These are phyloP conservation scores for Stichodactyla mertensii DNA, from an alignment of 64 coral and sea anemone species.

Conservation along the genomic window DNA sequence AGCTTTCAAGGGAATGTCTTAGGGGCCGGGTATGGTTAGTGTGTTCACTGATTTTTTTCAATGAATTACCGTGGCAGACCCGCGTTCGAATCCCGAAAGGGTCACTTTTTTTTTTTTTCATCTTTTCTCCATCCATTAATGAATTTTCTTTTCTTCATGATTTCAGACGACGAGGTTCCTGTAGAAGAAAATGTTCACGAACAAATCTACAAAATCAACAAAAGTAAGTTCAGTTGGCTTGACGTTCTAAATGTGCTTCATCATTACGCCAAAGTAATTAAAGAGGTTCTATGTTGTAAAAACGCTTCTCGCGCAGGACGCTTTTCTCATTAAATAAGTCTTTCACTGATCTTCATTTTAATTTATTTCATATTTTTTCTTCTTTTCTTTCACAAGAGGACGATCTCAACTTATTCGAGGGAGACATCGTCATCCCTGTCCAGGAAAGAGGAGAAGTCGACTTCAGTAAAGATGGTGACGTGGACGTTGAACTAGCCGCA, in stretches of 20 bases:
- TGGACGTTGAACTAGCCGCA: not conserved
- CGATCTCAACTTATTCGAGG: constrained; percentile 17
- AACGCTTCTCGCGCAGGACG: too few relatives aligned
- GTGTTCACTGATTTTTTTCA: too few relatives aligned
- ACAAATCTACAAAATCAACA: constrained; percentile 9
- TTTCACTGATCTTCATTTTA: not conserved
- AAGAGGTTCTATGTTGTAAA: too few relatives aligned
- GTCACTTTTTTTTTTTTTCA: too few relatives aligned
- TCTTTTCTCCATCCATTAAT: too few relatives aligned
- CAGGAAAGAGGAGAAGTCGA: not conserved
- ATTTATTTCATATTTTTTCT: not conserved
- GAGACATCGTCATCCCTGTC: not conserved
- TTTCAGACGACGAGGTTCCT: not conserved
- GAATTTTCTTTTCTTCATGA: not conserved
- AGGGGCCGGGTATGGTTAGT: too few relatives aligned
- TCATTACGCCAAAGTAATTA: too few relatives aligned
- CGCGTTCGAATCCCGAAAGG: too few relatives aligned
- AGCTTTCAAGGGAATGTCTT: too few relatives aligned
- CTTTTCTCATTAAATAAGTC: not conserved
- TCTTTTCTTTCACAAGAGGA: not conserved
- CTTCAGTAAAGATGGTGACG: constrained; percentile 2
- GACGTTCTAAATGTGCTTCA: too few relatives aligned
- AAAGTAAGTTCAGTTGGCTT: not conserved
- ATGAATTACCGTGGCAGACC: too few relatives aligned
- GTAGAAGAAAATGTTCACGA: constrained; percentile 1